Evolutionary conservation across 2,113 vertebrate species (phyloP).

Genomic region (Corythoichthys haematopterus): DNA sequence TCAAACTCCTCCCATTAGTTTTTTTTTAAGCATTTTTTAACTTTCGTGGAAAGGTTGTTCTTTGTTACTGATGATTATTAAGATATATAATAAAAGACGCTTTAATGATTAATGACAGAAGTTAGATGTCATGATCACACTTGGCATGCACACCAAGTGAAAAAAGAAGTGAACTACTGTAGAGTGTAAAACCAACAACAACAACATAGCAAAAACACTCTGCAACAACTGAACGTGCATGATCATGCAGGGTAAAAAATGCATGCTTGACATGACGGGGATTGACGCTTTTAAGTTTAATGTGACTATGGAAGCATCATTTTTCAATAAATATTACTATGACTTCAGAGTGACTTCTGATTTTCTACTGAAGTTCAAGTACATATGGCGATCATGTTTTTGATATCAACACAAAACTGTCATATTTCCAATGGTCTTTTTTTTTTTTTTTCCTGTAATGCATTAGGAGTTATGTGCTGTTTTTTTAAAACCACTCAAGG

Average conservation of each 20-base stretch:
- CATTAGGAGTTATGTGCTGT: not conserved
- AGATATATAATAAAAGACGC: not conserved
- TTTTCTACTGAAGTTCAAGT: not conserved
- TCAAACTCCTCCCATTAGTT: no score
- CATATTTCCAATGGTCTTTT: not conserved
- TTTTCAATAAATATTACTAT: not conserved
- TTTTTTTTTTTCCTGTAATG: constrained; percentile 2
- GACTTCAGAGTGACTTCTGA: not conserved
- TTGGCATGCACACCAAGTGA: not conserved
- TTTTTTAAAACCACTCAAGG: constrained; percentile 4
- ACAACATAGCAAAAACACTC: not conserved
- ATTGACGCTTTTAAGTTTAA: not conserved
- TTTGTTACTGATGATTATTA: not conserved
- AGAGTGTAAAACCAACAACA: not conserved
- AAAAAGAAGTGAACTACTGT: not conserved
- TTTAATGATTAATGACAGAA: not conserved
- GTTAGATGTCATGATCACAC: not conserved
- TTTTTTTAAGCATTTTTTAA: no score
- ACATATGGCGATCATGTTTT: not conserved
- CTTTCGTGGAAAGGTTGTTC: no score
- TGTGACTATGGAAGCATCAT: not conserved
- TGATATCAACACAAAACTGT: not conserved
- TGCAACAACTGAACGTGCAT: not conserved
- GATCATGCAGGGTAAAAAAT: not conserved
- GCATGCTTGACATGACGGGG: not conserved